Evolutionary conservation across 2,797 vertebrate species (phyloP).

Genomic region (Holocentrus rufus): DNA sequence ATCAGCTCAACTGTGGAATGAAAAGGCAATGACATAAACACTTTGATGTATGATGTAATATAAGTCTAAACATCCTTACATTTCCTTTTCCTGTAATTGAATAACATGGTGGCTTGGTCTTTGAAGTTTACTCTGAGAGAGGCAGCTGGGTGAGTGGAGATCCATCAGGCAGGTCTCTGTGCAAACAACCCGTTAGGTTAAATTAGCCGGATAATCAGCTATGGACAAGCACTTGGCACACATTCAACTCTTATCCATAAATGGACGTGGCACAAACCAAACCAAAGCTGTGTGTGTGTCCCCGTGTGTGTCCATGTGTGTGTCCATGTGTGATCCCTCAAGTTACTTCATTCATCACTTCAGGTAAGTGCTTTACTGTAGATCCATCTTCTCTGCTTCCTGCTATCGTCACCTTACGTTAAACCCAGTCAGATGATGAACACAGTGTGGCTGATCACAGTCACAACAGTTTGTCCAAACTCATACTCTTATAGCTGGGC

Average conservation of each 20-base stretch:
- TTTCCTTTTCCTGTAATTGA: conserved; percentile 16
- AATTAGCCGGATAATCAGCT: conserved; percentile 61
- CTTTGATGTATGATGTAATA: conserved; percentile 17
- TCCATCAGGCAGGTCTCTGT: conserved; percentile 47
- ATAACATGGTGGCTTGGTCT: conserved; percentile 14
- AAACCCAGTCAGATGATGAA: background rate
- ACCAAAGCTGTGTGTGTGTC: background rate
- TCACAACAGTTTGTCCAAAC: background rate
- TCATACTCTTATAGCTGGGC: background rate
- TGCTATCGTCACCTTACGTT: background rate
- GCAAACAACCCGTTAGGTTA: conserved; percentile 58
- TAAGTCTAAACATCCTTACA: background rate
- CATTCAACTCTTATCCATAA: conserved; percentile 48
- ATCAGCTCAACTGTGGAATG: background rate
- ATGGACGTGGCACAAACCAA: conserved; percentile 18
- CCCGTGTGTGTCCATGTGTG: conserved; percentile 10
- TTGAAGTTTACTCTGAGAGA: conserved; percentile 12
- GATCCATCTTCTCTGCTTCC: background rate
- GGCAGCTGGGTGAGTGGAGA: conserved; percentile 47
- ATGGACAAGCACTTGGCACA: conserved; percentile 59
- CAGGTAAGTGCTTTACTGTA: background rate
- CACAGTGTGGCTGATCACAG: background rate
- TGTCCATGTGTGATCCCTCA: background rate
- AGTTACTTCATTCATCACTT: background rate
- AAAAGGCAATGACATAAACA: conserved; percentile 9